phyloP scores from a whole-genome alignment of 2,797 vertebrate species.

The Lacerta bilineata region DNA sequence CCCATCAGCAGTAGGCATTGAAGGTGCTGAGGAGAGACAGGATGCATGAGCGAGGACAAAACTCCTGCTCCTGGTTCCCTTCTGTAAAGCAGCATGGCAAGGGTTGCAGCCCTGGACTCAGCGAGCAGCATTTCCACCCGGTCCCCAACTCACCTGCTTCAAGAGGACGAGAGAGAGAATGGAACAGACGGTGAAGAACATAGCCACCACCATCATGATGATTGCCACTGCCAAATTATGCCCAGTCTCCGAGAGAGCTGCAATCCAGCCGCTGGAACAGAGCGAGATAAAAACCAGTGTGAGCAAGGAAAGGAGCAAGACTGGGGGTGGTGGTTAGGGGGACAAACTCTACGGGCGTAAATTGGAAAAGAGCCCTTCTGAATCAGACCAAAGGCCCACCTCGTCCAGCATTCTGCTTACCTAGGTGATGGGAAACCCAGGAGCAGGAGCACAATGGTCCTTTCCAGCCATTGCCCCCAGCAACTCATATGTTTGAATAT shows the following conservation, averaged over 20 bases:
- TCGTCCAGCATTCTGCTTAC: neutral
- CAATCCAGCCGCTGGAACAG: conserved; percentile 90
- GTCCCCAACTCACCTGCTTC: conserved; percentile 86
- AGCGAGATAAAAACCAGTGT: neutral
- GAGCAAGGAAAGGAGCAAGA: neutral
- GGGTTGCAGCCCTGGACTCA: neutral
- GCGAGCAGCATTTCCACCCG: fast-evolving
- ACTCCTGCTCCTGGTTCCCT: neutral
- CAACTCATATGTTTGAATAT: neutral
- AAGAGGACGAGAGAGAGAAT: conserved; percentile 89
- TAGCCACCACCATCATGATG: conserved; percentile 94
- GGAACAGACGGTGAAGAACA: conserved; percentile 90
- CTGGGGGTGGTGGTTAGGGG: no score
- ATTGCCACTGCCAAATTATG: conserved; percentile 78
- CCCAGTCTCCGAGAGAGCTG: conserved; percentile 64
- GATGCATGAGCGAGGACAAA: no score
- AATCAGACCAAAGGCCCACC: neutral
- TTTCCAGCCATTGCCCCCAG: neutral
- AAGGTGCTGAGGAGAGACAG: neutral
- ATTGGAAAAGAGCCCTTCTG: neutral
- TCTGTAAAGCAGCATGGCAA: no score
- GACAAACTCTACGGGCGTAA: no score
- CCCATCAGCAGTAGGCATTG: neutral
- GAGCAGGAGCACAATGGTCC: no score
- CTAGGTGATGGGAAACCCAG: neutral